Conservation (phyloP, 2,113 vertebrate species). For the Anoura caudifer region DNA sequence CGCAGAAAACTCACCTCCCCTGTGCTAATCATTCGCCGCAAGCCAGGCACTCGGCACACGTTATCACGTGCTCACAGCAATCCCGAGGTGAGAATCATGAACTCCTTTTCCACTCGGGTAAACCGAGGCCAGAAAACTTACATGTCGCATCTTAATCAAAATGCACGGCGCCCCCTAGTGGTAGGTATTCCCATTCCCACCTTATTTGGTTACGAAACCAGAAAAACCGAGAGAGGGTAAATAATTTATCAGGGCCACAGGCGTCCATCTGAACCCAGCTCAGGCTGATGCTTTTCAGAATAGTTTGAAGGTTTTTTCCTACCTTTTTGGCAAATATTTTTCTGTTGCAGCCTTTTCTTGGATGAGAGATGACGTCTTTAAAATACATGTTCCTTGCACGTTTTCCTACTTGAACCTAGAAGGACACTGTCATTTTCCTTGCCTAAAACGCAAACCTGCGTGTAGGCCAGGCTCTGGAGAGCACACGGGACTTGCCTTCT, state of each 20-base stretch:
- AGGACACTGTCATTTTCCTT: not conserved
- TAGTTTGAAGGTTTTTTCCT: not conserved
- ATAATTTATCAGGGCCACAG: not conserved
- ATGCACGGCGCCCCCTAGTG: too few species aligned
- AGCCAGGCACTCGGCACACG: not conserved
- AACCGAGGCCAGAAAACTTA: not conserved
- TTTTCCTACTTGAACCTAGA: not conserved
- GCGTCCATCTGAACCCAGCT: not conserved
- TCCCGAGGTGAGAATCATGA: not conserved
- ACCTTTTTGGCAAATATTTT: not conserved
- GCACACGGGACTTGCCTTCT: not conserved
- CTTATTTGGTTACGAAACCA: not conserved
- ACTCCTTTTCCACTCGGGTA: not conserved
- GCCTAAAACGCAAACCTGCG: not conserved
- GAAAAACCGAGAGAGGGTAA: not conserved
- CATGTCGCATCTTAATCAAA: not conserved
- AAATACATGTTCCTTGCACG: not conserved
- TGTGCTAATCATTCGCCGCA: fast-evolving
- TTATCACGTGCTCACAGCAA: not conserved
- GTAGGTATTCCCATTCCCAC: not conserved
- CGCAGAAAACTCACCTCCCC: not conserved
- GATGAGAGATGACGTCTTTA: not conserved
- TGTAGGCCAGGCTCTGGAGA: not conserved
- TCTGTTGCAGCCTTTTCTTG: not conserved
- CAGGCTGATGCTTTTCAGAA: not conserved